Evolutionary conservation across 2,797 vertebrate species (phyloP).

Genomic region (Myotis vivesi): DNA sequence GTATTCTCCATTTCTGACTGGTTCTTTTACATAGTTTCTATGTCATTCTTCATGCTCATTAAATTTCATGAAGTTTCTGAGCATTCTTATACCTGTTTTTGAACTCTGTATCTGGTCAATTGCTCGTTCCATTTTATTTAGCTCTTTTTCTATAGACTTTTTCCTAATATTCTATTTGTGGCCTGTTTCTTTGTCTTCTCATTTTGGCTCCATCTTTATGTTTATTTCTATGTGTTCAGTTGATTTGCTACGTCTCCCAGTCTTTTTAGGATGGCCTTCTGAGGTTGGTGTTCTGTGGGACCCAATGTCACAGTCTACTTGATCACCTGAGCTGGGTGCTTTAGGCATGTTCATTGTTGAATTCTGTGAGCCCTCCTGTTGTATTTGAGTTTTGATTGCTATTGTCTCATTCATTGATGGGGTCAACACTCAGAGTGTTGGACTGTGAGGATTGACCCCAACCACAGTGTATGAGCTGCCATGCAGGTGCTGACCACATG

Average conservation of each 20-base stretch:
- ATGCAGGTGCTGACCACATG: neutral
- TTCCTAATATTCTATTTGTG: too few species aligned
- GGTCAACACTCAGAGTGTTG: neutral
- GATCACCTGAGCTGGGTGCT: neutral
- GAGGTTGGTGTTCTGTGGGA: neutral
- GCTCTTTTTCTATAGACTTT: too few species aligned
- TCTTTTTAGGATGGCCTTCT: neutral
- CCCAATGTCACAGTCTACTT: neutral
- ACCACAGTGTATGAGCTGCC: neutral
- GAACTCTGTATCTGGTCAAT: too few species aligned
- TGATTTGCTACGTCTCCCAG: neutral
- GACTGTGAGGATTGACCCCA: neutral
- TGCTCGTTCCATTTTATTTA: too few species aligned
- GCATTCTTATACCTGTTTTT: neutral
- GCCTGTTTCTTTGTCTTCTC: neutral
- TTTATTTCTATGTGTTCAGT: neutral
- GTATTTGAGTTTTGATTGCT: neutral
- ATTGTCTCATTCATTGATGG: neutral
- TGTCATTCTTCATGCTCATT: too few species aligned
- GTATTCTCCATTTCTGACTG: too few species aligned
- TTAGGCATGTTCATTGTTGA: neutral
- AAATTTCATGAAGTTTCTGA: too few species aligned
- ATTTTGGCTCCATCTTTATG: neutral
- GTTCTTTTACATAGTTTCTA: too few species aligned
- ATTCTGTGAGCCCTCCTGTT: neutral